Conservation (phyloP, 2,113 vertebrate species). For the Proterorhinus semilunaris region DNA sequence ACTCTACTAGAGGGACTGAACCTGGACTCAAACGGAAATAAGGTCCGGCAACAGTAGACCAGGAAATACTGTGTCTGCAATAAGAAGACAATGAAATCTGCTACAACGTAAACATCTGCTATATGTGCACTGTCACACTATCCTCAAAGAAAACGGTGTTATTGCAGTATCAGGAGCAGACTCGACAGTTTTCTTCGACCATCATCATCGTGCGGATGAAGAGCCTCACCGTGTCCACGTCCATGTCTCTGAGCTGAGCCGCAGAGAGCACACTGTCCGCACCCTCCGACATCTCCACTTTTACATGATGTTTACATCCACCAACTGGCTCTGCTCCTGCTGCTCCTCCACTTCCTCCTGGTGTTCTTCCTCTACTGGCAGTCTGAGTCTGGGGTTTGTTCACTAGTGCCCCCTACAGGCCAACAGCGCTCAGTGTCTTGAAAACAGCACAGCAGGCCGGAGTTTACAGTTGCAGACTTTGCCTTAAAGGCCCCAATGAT, state of each 20-base stretch:
- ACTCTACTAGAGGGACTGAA: too few relatives aligned
- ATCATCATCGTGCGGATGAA: neutral
- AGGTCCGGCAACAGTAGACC: too few relatives aligned
- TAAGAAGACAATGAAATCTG: too few relatives aligned
- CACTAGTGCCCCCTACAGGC: neutral
- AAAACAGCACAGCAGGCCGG: too few relatives aligned
- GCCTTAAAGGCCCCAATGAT: too few relatives aligned
- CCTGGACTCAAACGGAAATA: too few relatives aligned
- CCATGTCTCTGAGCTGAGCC: constrained; percentile 76
- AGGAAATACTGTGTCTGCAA: too few relatives aligned
- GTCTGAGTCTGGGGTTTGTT: neutral
- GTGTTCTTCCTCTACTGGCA: neutral
- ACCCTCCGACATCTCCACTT: constrained; percentile 72
- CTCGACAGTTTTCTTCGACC: too few relatives aligned
- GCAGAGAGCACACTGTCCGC: constrained; percentile 74
- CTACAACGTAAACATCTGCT: too few relatives aligned
- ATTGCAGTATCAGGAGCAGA: neutral
- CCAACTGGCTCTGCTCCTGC: neutral
- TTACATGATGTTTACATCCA: neutral
- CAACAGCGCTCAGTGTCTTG: neutral
- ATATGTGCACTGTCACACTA: too few relatives aligned
- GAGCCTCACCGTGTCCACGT: constrained; percentile 73
- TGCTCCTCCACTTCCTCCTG: neutral
- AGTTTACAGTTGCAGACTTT: too few relatives aligned
- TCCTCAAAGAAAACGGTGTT: too few relatives aligned